Conservation (phyloP, 2,888 invertebrate species). For the Abscondita cerata region DNA sequence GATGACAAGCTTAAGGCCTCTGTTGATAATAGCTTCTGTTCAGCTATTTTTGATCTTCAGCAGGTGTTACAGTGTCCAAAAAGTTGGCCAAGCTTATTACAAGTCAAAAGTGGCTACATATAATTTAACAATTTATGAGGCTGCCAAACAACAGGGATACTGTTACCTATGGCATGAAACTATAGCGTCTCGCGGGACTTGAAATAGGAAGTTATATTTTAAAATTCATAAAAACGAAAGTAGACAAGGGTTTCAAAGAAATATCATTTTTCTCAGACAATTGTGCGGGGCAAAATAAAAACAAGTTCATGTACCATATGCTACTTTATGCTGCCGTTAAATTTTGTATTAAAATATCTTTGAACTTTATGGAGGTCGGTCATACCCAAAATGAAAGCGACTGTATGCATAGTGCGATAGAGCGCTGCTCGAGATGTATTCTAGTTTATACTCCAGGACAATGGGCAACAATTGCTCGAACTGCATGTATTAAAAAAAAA, state of each 20-base stretch:
- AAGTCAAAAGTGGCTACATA: slow-evolving; percentile 2
- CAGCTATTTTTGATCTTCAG: neutral
- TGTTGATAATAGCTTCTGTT: neutral
- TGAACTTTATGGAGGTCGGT: neutral
- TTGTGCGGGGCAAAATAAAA: slow-evolving; percentile 10
- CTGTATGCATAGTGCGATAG: neutral
- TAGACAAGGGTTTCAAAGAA: neutral
- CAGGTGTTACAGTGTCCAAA: slow-evolving; percentile 3
- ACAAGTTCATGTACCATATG: neutral
- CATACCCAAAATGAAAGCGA: slow-evolving; percentile 8
- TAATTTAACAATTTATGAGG: slow-evolving; percentile 4
- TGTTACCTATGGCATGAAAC: no score
- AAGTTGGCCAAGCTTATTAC: slow-evolving; percentile 6
- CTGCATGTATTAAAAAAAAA: neutral
- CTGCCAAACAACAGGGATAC: no score
- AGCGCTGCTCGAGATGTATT: neutral
- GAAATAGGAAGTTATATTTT: neutral
- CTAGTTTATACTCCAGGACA: slow-evolving; percentile 1
- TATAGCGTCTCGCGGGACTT: no score
- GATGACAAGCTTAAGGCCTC: neutral
- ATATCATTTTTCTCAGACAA: slow-evolving; percentile 7
- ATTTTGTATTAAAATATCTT: neutral
- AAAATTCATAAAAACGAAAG: neutral
- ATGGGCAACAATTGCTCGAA: neutral
- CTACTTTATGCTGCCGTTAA: neutral